Evolutionary conservation across 2,888 invertebrate genomes (phyloP).

Genomic region (Ganaspis brasiliensis): DNA sequence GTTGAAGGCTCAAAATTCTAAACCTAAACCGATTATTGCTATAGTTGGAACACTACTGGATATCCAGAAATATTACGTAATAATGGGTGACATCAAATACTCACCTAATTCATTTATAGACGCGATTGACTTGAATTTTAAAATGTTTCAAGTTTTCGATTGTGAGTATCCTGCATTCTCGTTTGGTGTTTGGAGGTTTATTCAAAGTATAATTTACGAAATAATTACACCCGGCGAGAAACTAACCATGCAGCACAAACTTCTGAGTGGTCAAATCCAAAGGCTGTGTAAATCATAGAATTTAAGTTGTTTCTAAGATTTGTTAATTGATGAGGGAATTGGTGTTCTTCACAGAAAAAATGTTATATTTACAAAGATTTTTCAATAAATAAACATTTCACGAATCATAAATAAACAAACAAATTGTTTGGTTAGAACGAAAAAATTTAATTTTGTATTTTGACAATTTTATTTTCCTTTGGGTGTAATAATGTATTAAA

Average conservation of each 20-base stretch:
- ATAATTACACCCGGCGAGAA: not conserved
- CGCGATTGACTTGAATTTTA: slow-evolving; percentile 5
- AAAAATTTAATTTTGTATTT: too few species aligned
- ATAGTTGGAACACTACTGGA: not conserved
- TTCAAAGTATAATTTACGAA: not conserved
- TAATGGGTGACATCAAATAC: slow-evolving; percentile 2
- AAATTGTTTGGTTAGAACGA: too few species aligned
- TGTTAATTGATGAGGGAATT: too few species aligned
- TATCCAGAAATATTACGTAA: not conserved
- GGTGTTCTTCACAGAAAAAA: too few species aligned
- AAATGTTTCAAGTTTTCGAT: slow-evolving; percentile 2
- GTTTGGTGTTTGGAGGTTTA: not conserved
- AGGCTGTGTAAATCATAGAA: not conserved
- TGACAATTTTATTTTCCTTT: too few species aligned
- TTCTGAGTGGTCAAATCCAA: not conserved
- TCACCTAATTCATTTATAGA: not conserved
- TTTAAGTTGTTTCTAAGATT: not conserved
- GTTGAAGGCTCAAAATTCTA: not conserved
- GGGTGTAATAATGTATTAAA: too few species aligned
- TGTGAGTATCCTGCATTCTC: not conserved
- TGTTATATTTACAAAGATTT: too few species aligned
- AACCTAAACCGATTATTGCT: not conserved
- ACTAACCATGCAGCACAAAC: not conserved
- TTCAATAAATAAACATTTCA: too few species aligned
- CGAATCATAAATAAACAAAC: too few species aligned